Evolutionary conservation across 1,140 invertebrate species (phyloP).

Genomic region (Hycleus phaleratus): DNA sequence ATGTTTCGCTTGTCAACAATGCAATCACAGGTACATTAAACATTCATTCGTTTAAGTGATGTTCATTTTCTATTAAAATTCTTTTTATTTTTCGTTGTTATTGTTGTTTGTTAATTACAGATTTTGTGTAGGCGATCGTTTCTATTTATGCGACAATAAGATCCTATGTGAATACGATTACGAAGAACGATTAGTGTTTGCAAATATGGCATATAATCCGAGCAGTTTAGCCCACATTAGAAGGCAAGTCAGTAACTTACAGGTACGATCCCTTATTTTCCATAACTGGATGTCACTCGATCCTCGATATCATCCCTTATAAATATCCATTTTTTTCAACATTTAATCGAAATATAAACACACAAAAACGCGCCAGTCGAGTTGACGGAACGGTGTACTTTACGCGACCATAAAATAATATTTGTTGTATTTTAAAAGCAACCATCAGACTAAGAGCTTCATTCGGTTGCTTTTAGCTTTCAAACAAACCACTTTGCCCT

Average conservation of each 20-base stretch:
- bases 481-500: constrained; percentile 26
- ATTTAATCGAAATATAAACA: not conserved
- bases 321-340: not conserved
- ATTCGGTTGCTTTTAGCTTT: constrained; percentile 32
- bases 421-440: constrained; percentile 23
- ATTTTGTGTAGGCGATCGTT: constrained; percentile 91
- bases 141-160: constrained; percentile 88
- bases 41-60: not conserved
- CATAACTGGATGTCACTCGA: not conserved
- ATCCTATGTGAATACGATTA: constrained; percentile 93
- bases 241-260: constrained; percentile 71
- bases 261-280: constrained; percentile 44
- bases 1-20: constrained; percentile 94
- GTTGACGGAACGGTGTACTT: not conserved
- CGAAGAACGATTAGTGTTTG: constrained; percentile 82
- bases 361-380: not conserved
- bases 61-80: not conserved
- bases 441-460: constrained; percentile 27
- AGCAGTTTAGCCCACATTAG: constrained; percentile 79
- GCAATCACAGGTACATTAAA: constrained; percentile 78
- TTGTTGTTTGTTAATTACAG: constrained; percentile 34
- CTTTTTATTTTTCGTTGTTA: not conserved
- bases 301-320: too few species aligned
- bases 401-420: constrained; percentile 20
- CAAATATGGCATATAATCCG: constrained; percentile 81